Evolutionary conservation across 2,797 vertebrate genomes (phyloP).

Genomic region (Coranthus polyacanthus): DNA sequence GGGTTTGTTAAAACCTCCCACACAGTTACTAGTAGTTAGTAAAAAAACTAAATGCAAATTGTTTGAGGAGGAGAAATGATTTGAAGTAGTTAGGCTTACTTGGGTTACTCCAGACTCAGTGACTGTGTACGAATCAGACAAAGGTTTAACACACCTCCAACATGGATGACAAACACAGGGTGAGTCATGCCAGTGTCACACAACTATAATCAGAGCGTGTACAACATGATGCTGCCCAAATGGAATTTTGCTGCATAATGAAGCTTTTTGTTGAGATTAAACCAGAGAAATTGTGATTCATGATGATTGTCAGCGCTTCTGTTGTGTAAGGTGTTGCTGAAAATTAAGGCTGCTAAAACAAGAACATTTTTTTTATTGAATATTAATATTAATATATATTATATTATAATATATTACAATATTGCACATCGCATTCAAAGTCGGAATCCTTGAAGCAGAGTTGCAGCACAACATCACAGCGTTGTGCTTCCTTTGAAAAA

Average conservation of each 20-base stretch:
- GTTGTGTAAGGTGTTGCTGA: conserved; percentile 23
- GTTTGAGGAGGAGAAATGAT: conserved; percentile 20
- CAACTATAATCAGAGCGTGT: conserved; percentile 4
- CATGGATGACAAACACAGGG: conserved; percentile 19
- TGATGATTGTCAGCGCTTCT: conserved; percentile 2
- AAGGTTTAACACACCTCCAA: conserved; percentile 5
- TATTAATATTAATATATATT: too few relatives aligned
- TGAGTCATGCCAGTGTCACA: conserved; percentile 19
- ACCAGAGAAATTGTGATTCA: conserved; percentile 15
- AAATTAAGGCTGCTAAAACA: neutral
- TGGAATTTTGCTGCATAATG: conserved; percentile 12
- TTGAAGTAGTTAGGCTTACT: conserved; percentile 6
- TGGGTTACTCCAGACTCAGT: neutral
- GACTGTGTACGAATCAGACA: neutral
- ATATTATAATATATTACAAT: too few relatives aligned
- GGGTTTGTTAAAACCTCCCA: conserved; percentile 54
- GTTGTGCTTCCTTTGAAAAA: too few relatives aligned
- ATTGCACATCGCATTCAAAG: conserved; percentile 5
- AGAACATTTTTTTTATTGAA: conserved; percentile 4
- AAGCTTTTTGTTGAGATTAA: conserved; percentile 5
- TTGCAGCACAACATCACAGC: neutral
- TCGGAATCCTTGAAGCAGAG: neutral
- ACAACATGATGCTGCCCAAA: neutral
- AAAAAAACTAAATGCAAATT: conserved; percentile 37
- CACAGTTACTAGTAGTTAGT: conserved; percentile 41